phyloP scores from a whole-genome alignment of 2,797 vertebrate species.

The Podargus strigoides region DNA sequence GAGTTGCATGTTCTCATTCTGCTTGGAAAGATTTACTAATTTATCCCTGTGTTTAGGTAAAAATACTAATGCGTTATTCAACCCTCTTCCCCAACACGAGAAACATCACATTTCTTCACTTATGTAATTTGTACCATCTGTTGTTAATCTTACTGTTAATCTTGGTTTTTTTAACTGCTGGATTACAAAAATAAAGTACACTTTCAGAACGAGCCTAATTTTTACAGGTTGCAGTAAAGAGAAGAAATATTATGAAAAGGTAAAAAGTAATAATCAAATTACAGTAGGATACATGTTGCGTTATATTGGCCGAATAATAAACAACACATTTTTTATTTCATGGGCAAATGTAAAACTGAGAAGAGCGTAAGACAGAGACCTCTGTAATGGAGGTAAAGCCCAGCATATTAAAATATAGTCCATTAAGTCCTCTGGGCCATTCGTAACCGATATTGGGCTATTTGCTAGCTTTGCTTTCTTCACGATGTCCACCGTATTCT shows the following conservation, averaged over 20 bases:
- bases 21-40: background rate
- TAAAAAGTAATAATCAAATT: background rate
- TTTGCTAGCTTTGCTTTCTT: background rate
- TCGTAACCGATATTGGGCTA: background rate
- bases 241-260: background rate
- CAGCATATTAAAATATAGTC: background rate
- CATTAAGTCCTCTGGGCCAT: background rate
- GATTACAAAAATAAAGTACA: background rate
- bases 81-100: background rate
- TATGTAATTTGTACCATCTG: background rate
- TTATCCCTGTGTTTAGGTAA: background rate
- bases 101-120: background rate
- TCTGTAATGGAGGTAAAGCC: background rate
- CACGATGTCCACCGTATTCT: rapidly evolving
- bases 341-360: background rate
- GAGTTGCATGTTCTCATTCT: background rate
- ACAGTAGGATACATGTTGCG: rapidly evolving
- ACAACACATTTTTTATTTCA: background rate
- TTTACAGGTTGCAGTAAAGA: background rate
- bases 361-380: background rate
- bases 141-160: background rate
- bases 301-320: background rate
- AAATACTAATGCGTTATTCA: background rate
- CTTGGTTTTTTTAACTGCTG: background rate
- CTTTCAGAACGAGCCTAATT: background rate